Base-by-base conservation (phyloP, 2,113 vertebrate genomes). In the Acrocephalus arundinaceus region DNA sequence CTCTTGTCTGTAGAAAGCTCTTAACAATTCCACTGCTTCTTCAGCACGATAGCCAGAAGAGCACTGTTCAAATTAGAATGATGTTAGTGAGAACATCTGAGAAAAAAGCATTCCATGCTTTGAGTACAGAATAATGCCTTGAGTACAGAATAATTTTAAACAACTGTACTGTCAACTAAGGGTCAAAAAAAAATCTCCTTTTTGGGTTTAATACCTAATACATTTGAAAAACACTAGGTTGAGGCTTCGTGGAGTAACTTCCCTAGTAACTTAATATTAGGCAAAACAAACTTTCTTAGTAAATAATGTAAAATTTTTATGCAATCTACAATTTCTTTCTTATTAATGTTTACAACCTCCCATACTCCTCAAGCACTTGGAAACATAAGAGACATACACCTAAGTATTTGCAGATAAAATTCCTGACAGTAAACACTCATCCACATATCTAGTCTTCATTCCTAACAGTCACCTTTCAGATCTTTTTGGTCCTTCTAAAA, bases 1-100 rank as follows among this genome's bases (percentile, higher is more conserved):
- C 97, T 99, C 98, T 95, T 99, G 99, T 94, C 98, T 99, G 97
- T 99, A 99, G 97, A 99, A 99, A 33, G 97, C 97, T 98, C 98
- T 99, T 86, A 99, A 95, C 98, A 99, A 97, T 92, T 98, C 98
- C n/a, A 99, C 98, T 1, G 99, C 99, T 95, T 99, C 99, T 74
- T 99, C 97, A 48, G 99, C 98, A 93, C 98, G 97, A 97, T 99
- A 98, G 39, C 99, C 99, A 57, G 98, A 97, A 77, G 98, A 63
- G 93, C 98, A 99, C 99, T 99, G 96, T 61, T 93, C 71, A 94
- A 82, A 97, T 77, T 3, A 97, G 48, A 97, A 83, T 10, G 15
- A 78, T 25, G 65, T 43, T 89, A 39, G 31, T 43, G 46, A 89
- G 85, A 18, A 5, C 27, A 52, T 72, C 17, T 52, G 54, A 92